A percentile compares a stretch with the other conserved stretches of the same genome.
These are phyloP conservation scores for Patella vulgata DNA, from an alignment of 1,140 invertebrate species.

Conservation along the genomic window DNA sequence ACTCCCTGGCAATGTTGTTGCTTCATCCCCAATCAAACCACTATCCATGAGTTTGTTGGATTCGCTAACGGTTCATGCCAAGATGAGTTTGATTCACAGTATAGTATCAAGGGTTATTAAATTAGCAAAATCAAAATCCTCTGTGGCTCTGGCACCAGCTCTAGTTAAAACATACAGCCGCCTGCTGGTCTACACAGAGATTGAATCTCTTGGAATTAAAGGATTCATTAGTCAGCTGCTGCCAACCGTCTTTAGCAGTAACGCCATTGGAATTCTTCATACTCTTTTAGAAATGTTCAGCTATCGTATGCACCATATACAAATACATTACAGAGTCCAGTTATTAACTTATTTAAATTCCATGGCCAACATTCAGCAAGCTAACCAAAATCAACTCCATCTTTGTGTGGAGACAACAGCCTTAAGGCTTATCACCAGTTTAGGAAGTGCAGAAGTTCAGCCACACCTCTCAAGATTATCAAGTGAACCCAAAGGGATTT, in stretches of 20 bases:
- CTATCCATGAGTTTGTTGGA: constrained; percentile 92
- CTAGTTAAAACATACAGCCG: constrained; percentile 95
- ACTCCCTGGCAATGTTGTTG: constrained; percentile 65
- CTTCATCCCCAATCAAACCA: constrained; percentile 76
- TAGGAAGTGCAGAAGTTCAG: constrained; percentile 92
- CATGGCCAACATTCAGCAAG: constrained; percentile 87
- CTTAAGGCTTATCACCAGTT: constrained; percentile 86
- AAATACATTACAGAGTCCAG: constrained; percentile 93
- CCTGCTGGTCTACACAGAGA: constrained; percentile 94
- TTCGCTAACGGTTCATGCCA: constrained; percentile 94
- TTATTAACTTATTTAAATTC: constrained; percentile 88
- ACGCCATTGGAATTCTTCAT: constrained; percentile 94
- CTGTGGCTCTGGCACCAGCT: constrained; percentile 84
- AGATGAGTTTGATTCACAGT: constrained; percentile 97
- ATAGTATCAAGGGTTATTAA: constrained; percentile 91
- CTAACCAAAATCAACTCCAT: constrained; percentile 94
- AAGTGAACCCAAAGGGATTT: constrained; percentile 86
- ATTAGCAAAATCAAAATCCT: constrained; percentile 83
- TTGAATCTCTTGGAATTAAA: constrained; percentile 96
- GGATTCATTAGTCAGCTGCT: constrained; percentile 92
- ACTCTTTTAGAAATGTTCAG: constrained; percentile 96
- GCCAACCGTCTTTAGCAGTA: constrained; percentile 89
- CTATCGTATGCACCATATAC: constrained; percentile 94
- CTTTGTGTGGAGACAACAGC: constrained; percentile 94
- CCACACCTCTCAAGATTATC: constrained; percentile 83